Evolutionary conservation across 2,797 vertebrate genomes (phyloP), one percentile per base, ranked within the genome.

Genomic region (Acipenser ruthenus): DNA sequence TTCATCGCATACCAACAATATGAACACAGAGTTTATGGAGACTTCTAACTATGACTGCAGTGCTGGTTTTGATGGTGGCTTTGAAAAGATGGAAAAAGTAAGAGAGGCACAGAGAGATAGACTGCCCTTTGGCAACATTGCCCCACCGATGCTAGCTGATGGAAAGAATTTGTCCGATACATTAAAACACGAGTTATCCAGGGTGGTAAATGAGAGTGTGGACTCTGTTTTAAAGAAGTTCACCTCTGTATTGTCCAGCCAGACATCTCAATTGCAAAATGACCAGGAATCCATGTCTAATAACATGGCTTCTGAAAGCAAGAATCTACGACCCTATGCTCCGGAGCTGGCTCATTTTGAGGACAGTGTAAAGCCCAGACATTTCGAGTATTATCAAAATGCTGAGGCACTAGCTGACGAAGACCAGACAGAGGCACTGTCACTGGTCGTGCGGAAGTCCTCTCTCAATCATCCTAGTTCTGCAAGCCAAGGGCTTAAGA

Each of bases 161-260:
- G 81, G 76, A 9, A 85, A 67, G 65, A 82, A 80, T 60, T 83
- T 94, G 11, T 90, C 93, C 6, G 91, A 94, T 67, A 75, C 84
- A 8, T 79, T 98, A 70, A 95, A 92, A 77, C 83, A 83, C 0
- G 95, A 98, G 80, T 80, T 98, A 70, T 87, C 85, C 4, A 85
- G 76, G 37, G 91, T 88, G 6, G 83, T 91, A 0, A 90, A 84
- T 50, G 87, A 81, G 61, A 93, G 92, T 18, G 89, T 98, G 65
- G 94, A 97, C 70, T 83, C 85, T 0, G 92, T 93, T 65, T 87
- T 98, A 75, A 89, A 88, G 73, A 91, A 85, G 4, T 71, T 87
- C 55, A 89, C 89, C 6, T 65, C 77, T 0, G 75, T 82, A 49
- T 81, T 84, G 1, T 72, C 80, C 8, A 77, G 80, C 48, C 71